These are phyloP conservation scores for Lepidotrigona ventralis DNA, from an alignment of 1,140 invertebrate genomes.

Conservation along the genomic window DNA sequence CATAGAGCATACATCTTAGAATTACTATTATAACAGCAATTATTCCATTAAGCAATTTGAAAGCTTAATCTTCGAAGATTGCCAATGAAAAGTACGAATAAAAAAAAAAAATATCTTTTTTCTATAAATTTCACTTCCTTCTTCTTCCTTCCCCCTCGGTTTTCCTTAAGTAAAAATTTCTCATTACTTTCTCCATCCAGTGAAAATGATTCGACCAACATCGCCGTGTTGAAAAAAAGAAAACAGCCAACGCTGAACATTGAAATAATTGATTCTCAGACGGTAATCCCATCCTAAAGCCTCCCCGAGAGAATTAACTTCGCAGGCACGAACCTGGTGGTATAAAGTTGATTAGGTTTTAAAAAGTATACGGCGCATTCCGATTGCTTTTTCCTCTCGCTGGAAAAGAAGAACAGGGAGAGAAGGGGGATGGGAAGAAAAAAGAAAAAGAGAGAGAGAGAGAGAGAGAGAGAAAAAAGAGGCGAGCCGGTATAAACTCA, in stretches of 20 bases:
- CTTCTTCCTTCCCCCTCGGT: fast-evolving
- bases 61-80: too few species aligned
- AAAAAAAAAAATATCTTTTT: too few species aligned
- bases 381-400: not conserved
- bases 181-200: not conserved
- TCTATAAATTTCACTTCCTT: too few species aligned
- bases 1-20: too few species aligned
- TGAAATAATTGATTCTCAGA: not conserved
- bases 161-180: not conserved
- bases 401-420: not conserved
- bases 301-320: not conserved
- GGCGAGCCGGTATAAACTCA: constrained; percentile 34
- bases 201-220: not conserved
- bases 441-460: not conserved
- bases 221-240: too few species aligned
- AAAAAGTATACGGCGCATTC: not conserved
- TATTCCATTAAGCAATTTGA: too few species aligned
- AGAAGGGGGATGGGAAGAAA: too few species aligned
- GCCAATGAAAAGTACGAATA: too few species aligned
- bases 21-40: too few species aligned
- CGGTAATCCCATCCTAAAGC: not conserved
- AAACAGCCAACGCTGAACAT: too few species aligned
- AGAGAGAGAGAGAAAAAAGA: not conserved
- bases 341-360: not conserved
- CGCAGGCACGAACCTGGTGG: too few species aligned